Percentiles rank a stretch among this genome's conserved stretches.
These are phyloP conservation scores for Bombylius major DNA, from an alignment of 2,888 invertebrate genomes.

Conservation along the genomic window DNA sequence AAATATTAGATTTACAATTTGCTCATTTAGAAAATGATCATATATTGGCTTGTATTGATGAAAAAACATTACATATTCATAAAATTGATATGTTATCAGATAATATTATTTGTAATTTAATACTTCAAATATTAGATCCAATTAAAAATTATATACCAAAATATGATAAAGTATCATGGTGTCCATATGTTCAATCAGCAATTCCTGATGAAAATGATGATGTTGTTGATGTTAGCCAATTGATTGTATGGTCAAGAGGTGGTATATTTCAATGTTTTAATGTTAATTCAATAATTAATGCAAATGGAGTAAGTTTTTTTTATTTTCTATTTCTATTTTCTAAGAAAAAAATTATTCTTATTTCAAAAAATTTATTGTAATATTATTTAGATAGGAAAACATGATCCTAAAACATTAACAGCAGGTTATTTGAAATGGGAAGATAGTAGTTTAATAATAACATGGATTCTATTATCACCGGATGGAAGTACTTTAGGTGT, in stretches of 20 bases:
- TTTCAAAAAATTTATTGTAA: too few species aligned
- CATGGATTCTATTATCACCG: slow-evolving; percentile 82
- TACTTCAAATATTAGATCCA: slow-evolving; percentile 36
- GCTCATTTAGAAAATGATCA: slow-evolving; percentile 67
- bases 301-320: slow-evolving; percentile 27
- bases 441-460: slow-evolving; percentile 51
- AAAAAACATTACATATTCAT: slow-evolving; percentile 71
- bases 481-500: slow-evolving; percentile 91
- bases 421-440: slow-evolving; percentile 29
- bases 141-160: slow-evolving; percentile 35
- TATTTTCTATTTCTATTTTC: too few species aligned
- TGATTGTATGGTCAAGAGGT: slow-evolving; percentile 70
- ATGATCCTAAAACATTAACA: slow-evolving; percentile 24
- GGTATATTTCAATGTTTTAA: slow-evolving; percentile 41
- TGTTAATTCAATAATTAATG: slow-evolving; percentile 26
- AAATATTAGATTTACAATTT: slow-evolving; percentile 85
- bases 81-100: slow-evolving; percentile 53
- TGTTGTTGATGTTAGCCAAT: slow-evolving; percentile 55
- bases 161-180: slow-evolving; percentile 76
- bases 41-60: slow-evolving; percentile 78
- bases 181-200: slow-evolving; percentile 65
- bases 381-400: slow-evolving; percentile 24
- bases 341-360: too few species aligned
- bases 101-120: slow-evolving; percentile 42
- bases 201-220: slow-evolving; percentile 40